Evolutionary conservation across 1,140 invertebrate genomes (phyloP).

Genomic region (Adelges cooleyi): DNA sequence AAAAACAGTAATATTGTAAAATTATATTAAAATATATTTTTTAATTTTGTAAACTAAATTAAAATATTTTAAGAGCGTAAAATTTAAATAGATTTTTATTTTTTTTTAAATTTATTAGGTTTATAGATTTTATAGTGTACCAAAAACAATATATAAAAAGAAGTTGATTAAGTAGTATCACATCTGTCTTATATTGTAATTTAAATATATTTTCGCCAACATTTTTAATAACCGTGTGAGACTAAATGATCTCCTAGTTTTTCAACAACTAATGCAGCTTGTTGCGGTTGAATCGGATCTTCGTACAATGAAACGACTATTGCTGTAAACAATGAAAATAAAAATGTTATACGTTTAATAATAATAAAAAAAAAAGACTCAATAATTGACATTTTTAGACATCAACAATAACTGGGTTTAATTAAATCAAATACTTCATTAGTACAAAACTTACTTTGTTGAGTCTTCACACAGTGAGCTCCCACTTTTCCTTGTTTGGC

Average conservation of each 20-base stretch:
- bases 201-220: constrained; percentile 24
- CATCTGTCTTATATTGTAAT: constrained; percentile 19
- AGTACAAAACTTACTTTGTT: constrained; percentile 52
- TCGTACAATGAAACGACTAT: constrained; percentile 85
- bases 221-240: constrained; percentile 78
- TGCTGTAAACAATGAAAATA: constrained; percentile 48
- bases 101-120: too few relatives aligned
- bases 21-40: too few relatives aligned
- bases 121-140: too few relatives aligned
- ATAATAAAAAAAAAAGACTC: too few relatives aligned
- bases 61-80: too few relatives aligned
- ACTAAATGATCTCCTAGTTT: constrained; percentile 91
- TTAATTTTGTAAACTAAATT: too few relatives aligned
- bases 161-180: constrained; percentile 21
- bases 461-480: constrained; percentile 87
- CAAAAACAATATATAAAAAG: neutral
- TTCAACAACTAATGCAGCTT: constrained; percentile 86
- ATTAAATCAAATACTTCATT: too few relatives aligned
- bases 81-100: too few relatives aligned
- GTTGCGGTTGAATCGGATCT: constrained; percentile 87
- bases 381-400: too few relatives aligned
- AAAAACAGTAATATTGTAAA: too few relatives aligned
- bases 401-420: too few relatives aligned
- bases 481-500: constrained; percentile 82
- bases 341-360: neutral